Conservation (phyloP, 2,888 invertebrate genomes). For the Operophtera brumata region DNA sequence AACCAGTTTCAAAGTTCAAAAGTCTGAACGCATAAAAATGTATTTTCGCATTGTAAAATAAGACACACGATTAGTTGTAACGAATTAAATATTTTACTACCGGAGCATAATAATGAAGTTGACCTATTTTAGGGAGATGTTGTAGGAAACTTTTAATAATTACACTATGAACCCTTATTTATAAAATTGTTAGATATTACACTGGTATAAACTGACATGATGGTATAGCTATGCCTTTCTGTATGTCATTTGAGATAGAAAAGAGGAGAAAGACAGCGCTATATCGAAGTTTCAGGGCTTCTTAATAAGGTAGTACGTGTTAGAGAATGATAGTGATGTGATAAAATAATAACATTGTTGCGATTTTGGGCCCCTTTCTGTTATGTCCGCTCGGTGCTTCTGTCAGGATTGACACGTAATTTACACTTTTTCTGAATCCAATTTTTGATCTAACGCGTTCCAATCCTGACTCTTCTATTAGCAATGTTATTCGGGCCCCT, state of each 20-base stretch:
- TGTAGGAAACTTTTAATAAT: conserved; percentile 53
- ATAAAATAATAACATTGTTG: conserved; percentile 64
- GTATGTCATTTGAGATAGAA: no score
- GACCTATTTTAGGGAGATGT: conserved; percentile 65
- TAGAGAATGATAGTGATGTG: conserved; percentile 71
- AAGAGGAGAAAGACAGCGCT: no score
- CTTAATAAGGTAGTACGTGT: conserved; percentile 45
- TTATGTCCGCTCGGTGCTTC: conserved; percentile 35
- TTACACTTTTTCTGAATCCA: conserved; percentile 23
- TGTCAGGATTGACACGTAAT: conserved; percentile 29
- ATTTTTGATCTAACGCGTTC: conserved; percentile 27
- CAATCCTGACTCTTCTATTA: conserved; percentile 25
- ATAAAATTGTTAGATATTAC: no score
- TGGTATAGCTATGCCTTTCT: no score
- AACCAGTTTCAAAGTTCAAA: conserved; percentile 73
- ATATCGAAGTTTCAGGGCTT: no score
- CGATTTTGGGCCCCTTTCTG: conserved; percentile 49
- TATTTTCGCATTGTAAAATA: conserved; percentile 79
- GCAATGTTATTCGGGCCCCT: conserved; percentile 38
- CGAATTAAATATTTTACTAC: conserved; percentile 77
- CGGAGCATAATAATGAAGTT: conserved; percentile 71
- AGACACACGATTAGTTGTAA: conserved; percentile 73
- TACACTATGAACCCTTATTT: conserved; percentile 44
- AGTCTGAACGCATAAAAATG: conserved; percentile 74
- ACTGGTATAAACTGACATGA: no score